Evolutionary conservation across 2,113 vertebrate genomes (phyloP).

Genomic region (Himantopus leucocephalus): DNA sequence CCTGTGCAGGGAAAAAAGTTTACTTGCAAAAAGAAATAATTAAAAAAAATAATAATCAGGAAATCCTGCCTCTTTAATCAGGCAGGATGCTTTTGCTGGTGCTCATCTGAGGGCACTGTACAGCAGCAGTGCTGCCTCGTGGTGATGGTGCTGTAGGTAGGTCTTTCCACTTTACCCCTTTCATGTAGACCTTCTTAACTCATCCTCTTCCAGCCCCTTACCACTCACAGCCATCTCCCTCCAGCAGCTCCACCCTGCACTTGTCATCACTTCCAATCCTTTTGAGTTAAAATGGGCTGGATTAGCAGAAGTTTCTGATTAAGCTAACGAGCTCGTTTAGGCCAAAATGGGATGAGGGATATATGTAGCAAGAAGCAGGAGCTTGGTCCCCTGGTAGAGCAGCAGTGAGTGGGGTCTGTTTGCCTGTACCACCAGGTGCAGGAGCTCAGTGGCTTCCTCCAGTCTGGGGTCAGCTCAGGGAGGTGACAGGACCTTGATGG

Average conservation of each 20-base stretch:
- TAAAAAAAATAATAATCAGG: too few species aligned
- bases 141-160: fast-evolving
- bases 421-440: not conserved
- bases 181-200: not conserved
- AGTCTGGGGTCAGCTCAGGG: not conserved
- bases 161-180: not conserved
- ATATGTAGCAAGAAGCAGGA: not conserved
- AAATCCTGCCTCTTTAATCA: not conserved
- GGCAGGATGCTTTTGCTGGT: not conserved
- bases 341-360: not conserved
- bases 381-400: not conserved
- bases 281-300: not conserved
- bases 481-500: not conserved
- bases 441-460: not conserved
- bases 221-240: not conserved
- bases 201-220: not conserved
- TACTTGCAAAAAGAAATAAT: not conserved
- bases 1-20: not conserved
- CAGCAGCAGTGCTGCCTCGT: not conserved
- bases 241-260: not conserved
- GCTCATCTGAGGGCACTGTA: not conserved
- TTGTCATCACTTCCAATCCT: not conserved
- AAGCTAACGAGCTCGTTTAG: not conserved
- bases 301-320: not conserved
- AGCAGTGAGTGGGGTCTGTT: fast-evolving